Conservation (phyloP, 2,888 invertebrate genomes). For the Ectobius pallidus region DNA sequence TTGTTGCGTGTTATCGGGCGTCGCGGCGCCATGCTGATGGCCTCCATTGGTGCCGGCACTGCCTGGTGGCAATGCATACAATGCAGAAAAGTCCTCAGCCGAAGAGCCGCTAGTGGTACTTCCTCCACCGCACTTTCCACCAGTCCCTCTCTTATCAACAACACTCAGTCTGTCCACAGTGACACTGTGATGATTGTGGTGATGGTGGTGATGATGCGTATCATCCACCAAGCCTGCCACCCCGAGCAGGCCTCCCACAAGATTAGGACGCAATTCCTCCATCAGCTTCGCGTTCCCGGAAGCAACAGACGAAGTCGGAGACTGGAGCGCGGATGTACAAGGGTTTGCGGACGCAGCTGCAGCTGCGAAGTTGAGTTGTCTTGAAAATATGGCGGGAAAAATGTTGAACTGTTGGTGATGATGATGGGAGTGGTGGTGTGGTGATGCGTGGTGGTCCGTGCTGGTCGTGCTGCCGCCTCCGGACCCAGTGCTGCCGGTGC, state of each 20-base stretch:
- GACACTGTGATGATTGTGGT: slow-evolving; percentile 43
- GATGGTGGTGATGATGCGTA: slow-evolving; percentile 65
- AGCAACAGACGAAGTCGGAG: slow-evolving; percentile 31
- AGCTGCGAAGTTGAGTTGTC: slow-evolving; percentile 83
- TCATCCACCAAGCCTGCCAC: slow-evolving; percentile 81
- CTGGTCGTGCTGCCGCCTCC: slow-evolving; percentile 46
- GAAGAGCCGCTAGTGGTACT: slow-evolving; percentile 62
- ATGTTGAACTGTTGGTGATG: slow-evolving; percentile 81
- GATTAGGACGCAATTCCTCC: slow-evolving; percentile 85
- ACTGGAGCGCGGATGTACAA: slow-evolving; percentile 30
- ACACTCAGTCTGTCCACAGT: slow-evolving; percentile 28
- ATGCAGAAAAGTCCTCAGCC: slow-evolving; percentile 86
- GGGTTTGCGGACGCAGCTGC: slow-evolving; percentile 52
- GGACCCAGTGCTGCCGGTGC: slow-evolving; percentile 58
- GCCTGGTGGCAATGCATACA: slow-evolving; percentile 70
- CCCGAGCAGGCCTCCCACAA: slow-evolving; percentile 78
- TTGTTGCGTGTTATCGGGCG: slow-evolving; percentile 51
- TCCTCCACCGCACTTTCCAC: slow-evolving; percentile 50
- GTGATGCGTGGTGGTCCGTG: slow-evolving; percentile 55
- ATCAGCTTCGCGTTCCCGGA: slow-evolving; percentile 55
- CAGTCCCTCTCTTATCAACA: slow-evolving; percentile 33
- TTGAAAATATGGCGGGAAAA: slow-evolving; percentile 88
- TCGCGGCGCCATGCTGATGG: slow-evolving; percentile 48
- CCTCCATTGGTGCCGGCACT: slow-evolving; percentile 46
- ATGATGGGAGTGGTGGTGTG: slow-evolving; percentile 56